Base-by-base conservation (phyloP, 2,113 vertebrate species). In the Puma concolor region DNA sequence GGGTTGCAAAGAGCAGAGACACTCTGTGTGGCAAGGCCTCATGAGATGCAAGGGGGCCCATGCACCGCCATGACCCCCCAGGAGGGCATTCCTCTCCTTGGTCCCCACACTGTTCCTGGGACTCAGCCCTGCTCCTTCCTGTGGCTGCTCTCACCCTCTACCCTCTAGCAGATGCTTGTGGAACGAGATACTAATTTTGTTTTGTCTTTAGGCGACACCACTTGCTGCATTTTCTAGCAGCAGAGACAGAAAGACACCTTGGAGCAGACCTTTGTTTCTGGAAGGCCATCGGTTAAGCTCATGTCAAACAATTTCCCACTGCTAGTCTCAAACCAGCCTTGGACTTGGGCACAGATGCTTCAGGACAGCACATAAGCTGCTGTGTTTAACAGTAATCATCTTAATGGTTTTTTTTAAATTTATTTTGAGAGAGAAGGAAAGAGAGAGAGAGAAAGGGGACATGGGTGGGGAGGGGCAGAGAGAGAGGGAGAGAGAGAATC, bases 261-360 rank as follows among this genome's bases (percentile, higher is more conserved):
- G 88, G 50, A 69, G 31, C 57, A 19, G 84, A 17, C 25, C 27
- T 88, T 84, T 81, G 71, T 86, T 92, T 81, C 88, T 69, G 71
- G 64, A 87, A 89, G 52, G 50, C 64, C 77, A 17, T 48, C 0
- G 17, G 48, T 52, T 52, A 66, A 80, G 52, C 33, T 14, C 17
- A 9, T 0, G 2, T 19, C 33, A 41, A 52, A 67, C 5, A 36
- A 48, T 57, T 36, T 6, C 50, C 31, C 25, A 14, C 38, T 1
- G 17, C 57, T 88, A 3, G 13, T 91, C 63, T 44, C 7, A 1
- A 29, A 27, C 23, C 3, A 38, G 57, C 64, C 63, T 33, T 27
- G 90, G 44, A 54, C 38, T 79, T 4, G 3, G 69, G 19, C 48
- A 2, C 69, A 91, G 31, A 27, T 33, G 71, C 69, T 38, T 80